Evolutionary conservation across 2,888 invertebrate genomes (phyloP).

Genomic region (Masnerella sp.): DNA sequence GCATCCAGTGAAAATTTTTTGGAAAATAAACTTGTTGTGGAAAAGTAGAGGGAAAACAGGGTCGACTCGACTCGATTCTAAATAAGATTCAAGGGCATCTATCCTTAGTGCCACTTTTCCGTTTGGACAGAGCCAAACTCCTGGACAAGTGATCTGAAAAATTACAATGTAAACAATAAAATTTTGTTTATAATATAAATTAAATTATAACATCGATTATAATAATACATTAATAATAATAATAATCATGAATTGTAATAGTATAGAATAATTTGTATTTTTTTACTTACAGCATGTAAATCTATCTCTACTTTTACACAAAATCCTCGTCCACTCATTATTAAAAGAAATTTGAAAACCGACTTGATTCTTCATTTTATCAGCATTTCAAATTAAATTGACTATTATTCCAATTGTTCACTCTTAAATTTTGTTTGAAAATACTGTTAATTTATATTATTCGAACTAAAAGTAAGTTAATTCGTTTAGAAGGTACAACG

Average conservation of each 20-base stretch:
- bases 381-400: slow-evolving; percentile 19
- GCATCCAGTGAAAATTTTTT: slow-evolving; percentile 79
- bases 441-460: too few relatives aligned
- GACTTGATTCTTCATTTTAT: slow-evolving; percentile 30
- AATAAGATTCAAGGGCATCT: slow-evolving; percentile 83
- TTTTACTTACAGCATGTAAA: slow-evolving; percentile 71
- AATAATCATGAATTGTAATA: not conserved
- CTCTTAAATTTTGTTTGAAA: too few relatives aligned
- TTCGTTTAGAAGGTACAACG: not conserved
- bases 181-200: not conserved
- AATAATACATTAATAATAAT: not conserved
- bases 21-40: slow-evolving; percentile 85
- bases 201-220: slow-evolving; percentile 1
- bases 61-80: slow-evolving; percentile 82
- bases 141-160: slow-evolving; percentile 87
- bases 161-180: slow-evolving; percentile 11
- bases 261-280: not conserved
- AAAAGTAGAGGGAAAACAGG: slow-evolving; percentile 86
- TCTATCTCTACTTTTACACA: slow-evolving; percentile 72
- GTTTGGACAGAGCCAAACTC: slow-evolving; percentile 89
- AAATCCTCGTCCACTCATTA: slow-evolving; percentile 74
- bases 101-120: slow-evolving; percentile 87
- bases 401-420: not conserved
- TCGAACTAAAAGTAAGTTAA: not conserved
- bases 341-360: slow-evolving; percentile 3